These are phyloP conservation scores for Carapus acus DNA, from an alignment of 2,797 vertebrate genomes.

Conservation along the genomic window DNA sequence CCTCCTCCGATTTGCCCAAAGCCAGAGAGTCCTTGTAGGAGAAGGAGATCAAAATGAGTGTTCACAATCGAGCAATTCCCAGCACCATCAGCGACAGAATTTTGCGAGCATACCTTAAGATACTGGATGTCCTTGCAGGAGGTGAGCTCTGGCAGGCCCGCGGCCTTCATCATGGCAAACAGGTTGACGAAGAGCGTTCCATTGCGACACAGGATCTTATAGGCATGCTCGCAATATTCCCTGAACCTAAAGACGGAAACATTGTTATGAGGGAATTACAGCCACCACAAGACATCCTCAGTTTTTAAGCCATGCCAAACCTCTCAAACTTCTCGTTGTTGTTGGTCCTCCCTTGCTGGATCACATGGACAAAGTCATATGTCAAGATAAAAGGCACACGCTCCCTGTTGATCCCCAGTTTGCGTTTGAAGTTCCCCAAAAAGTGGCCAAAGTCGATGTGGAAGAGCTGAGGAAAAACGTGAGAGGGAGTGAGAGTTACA, in stretches of 20 bases:
- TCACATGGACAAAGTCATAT: constrained; percentile 97
- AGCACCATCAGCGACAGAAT: background rate
- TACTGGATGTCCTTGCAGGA: constrained; percentile 98
- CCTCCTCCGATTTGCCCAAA: constrained; percentile 90
- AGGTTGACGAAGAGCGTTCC: constrained; percentile 94
- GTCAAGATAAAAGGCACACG: constrained; percentile 98
- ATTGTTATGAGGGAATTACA: constrained; percentile 3
- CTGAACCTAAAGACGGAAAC: constrained; percentile 78
- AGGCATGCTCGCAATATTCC: constrained; percentile 90
- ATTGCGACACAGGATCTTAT: constrained; percentile 91
- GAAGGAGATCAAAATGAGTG: constrained; percentile 11
- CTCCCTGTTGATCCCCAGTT: constrained; percentile 97
- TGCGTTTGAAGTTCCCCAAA: constrained; percentile 97
- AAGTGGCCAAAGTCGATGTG: constrained; percentile 99
- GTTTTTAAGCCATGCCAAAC: constrained; percentile 53
- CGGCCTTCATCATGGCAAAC: constrained; percentile 96
- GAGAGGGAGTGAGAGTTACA: constrained; percentile 3
- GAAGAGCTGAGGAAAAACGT: constrained; percentile 79
- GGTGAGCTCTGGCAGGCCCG: constrained; percentile 93
- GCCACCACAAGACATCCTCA: background rate
- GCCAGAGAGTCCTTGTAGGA: constrained; percentile 87
- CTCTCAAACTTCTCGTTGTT: constrained; percentile 98
- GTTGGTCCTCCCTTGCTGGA: constrained; percentile 91
- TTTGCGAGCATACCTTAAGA: constrained; percentile 79
- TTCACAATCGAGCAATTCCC: constrained; percentile 5